Evolutionary conservation across 2,113 vertebrate genomes (phyloP).

Genomic region (Heloderma charlesbogerti): DNA sequence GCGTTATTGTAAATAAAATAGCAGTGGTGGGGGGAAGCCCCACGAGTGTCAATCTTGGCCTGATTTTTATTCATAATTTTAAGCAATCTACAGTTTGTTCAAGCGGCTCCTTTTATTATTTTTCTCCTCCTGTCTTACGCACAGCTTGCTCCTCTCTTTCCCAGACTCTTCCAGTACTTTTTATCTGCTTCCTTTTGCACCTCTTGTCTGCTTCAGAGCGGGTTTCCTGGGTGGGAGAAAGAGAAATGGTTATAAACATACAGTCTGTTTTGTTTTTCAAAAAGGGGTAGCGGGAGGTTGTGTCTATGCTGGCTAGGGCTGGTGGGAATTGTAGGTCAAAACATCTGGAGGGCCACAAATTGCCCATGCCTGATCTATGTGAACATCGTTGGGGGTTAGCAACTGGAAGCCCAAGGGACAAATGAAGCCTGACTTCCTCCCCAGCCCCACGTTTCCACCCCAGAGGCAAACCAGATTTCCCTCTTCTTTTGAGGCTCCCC

Average conservation of each 20-base stretch:
- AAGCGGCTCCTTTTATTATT: neutral
- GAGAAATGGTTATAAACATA: neutral
- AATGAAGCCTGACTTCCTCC: too few species aligned
- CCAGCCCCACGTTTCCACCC: too few species aligned
- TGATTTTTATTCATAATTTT: neutral
- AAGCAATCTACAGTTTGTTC: neutral
- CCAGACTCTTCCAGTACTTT: slow-evolving; percentile 12
- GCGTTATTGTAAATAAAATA: slow-evolving; percentile 72
- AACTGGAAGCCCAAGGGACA: too few species aligned
- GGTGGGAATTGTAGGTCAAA: too few species aligned
- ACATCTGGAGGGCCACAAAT: too few species aligned
- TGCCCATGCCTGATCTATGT: too few species aligned
- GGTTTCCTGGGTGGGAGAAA: too few species aligned
- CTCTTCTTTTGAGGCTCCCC: too few species aligned
- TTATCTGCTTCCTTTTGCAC: neutral
- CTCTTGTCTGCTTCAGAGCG: slow-evolving; percentile 23
- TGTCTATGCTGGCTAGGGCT: too few species aligned
- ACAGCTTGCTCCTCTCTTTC: slow-evolving; percentile 58
- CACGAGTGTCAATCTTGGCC: neutral
- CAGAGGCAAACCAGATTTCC: too few species aligned
- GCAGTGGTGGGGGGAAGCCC: slow-evolving; percentile 50
- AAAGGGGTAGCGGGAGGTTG: neutral
- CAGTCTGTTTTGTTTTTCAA: neutral
- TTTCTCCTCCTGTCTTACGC: slow-evolving; percentile 49
- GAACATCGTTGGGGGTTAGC: too few species aligned